phyloP scores from a whole-genome alignment of 2,797 vertebrate genomes.

The Mergus octosetaceus region DNA sequence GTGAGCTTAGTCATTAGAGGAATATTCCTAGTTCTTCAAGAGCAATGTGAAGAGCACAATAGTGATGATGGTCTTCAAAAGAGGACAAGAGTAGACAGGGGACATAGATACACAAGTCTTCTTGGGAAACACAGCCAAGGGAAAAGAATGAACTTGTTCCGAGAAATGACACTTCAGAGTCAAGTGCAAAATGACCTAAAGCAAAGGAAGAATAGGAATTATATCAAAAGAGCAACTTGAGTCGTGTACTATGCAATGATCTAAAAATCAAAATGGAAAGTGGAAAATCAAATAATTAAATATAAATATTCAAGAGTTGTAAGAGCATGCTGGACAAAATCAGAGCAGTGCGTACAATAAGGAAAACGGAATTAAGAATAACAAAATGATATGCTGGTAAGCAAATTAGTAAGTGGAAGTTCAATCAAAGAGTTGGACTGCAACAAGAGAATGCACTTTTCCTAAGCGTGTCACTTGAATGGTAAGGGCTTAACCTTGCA shows the following conservation, averaged over 20 bases:
- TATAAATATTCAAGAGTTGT: neutral
- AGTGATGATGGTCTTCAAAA: neutral
- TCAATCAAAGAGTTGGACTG: neutral
- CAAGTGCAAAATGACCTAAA: neutral
- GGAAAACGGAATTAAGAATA: neutral
- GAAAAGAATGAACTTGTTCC: neutral
- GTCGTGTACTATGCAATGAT: neutral
- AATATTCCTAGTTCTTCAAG: neutral
- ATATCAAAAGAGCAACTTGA: neutral
- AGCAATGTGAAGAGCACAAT: neutral
- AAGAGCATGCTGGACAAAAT: neutral
- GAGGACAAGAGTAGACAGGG: neutral
- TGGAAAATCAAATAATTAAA: neutral
- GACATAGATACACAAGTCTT: neutral
- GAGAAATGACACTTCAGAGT: neutral
- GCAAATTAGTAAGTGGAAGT: neutral
- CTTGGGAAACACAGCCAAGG: neutral
- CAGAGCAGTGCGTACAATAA: neutral
- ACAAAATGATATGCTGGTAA: neutral
- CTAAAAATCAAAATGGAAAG: neutral
- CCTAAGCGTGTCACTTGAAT: neutral
- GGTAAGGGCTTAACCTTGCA: neutral
- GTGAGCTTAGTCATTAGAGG: neutral
- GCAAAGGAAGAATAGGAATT: neutral
- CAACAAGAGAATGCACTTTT: neutral